Conservation (phyloP, 2,888 invertebrate genomes). For the Ornithoptera priamus region DNA sequence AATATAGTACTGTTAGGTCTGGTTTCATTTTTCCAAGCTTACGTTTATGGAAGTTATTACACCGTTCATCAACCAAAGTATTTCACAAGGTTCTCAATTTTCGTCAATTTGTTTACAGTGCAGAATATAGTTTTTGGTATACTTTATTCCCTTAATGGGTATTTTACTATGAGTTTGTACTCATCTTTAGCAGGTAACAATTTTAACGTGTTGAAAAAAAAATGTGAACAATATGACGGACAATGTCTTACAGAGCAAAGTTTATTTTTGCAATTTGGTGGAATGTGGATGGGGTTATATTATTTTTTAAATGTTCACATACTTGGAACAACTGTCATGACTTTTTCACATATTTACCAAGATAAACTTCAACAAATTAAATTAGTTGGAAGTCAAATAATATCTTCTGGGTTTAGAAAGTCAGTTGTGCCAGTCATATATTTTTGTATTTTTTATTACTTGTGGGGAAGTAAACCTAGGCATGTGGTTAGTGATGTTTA, state of each 20-base stretch:
- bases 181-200: constrained; percentile 82
- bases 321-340: constrained; percentile 76
- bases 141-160: constrained; percentile 83
- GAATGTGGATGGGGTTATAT: constrained; percentile 83
- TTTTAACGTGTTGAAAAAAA: constrained; percentile 75
- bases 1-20: constrained; percentile 82
- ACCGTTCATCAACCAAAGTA: constrained; percentile 81
- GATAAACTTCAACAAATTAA: constrained; percentile 85
- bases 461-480: constrained; percentile 80
- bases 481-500: constrained; percentile 75
- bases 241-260: constrained; percentile 84
- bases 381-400: constrained; percentile 74
- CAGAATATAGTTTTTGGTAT: constrained; percentile 79
- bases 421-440: constrained; percentile 82
- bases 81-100: constrained; percentile 83
- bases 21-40: constrained; percentile 85
- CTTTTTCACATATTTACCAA: constrained; percentile 86
- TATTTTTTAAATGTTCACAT: constrained; percentile 80
- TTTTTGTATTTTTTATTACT: constrained; percentile 81
- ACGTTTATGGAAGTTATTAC: constrained; percentile 85
- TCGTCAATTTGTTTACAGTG: constrained; percentile 81
- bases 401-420: constrained; percentile 80
- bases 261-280: constrained; percentile 83
- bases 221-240: constrained; percentile 67
- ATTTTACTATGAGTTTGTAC: constrained; percentile 84